Evolutionary conservation across 2,888 invertebrate species (phyloP), one percentile per base, ranked within the genome.

Genomic region (Chymomyza procnemis): DNA sequence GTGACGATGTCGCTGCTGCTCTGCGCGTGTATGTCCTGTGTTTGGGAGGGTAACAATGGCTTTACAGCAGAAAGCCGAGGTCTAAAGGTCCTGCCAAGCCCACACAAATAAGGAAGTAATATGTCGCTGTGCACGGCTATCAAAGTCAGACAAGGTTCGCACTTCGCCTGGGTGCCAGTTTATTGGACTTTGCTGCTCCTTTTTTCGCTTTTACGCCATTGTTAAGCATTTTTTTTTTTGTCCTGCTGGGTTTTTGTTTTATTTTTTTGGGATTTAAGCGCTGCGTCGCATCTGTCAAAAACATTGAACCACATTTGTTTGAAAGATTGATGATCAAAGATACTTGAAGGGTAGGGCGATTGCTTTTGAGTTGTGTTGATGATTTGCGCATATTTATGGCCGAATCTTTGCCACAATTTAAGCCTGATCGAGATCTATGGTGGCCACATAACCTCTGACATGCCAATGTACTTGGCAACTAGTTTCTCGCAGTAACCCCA

Each of bases 71-170:
- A 41, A 41, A 41, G 12, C 34, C 9, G 34, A 41, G 34, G 34
- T 41, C 68, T 62, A 87, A 82, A 81, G 80, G 80, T 87, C 69
- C 69, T 77, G 62, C 69, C 65, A 64, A 66, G 66, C 79, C 78
- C 87, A 41, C 82, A 86, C 87, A 88, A 88, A 87, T 83, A 85
- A 88, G 87, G 87, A 87, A 87, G 88, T 88, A 87, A 87, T 87
- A 88, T 87, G 87, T 88, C 87, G 87, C 64, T 70, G 73, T 78
- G 69, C 66, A 21, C 19, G 50, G 78, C 77, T 77, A 87, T 87
- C 87, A 85, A 76, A 75, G 64, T 71, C 88, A 88, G 88, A 87
- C 78, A 55, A 71, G 66, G 61, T 67, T 66, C 69, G 67, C 62
- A 19, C 12, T 12, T 52, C 61, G 54, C 21, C 18, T 41, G 46